Evolutionary conservation across 1,140 invertebrate genomes (phyloP).

Genomic region (Drosophila malerkotliana): DNA sequence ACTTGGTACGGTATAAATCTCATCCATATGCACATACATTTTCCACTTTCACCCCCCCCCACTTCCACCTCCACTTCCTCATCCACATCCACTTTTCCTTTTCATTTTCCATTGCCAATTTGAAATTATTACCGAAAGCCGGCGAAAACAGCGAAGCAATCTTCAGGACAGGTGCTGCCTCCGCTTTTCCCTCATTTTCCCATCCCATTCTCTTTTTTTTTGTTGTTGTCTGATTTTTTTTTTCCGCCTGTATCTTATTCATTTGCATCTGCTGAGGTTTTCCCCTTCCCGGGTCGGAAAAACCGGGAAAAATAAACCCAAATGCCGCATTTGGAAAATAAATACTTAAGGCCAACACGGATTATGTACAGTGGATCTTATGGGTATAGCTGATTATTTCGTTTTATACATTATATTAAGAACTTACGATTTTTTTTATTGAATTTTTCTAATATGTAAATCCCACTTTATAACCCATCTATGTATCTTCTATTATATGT

Average conservation of each 20-base stretch:
- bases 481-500: no score
- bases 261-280: constrained; percentile 34
- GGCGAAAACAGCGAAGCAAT: constrained; percentile 36
- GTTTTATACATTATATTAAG: no score
- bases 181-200: neutral
- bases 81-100: neutral
- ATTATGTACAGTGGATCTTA: constrained; percentile 48
- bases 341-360: constrained; percentile 32
- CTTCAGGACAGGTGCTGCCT: constrained; percentile 55
- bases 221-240: constrained; percentile 11
- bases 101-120: constrained; percentile 56
- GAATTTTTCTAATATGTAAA: no score
- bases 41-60: neutral
- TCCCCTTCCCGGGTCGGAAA: neutral
- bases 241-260: constrained; percentile 17
- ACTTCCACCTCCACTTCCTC: neutral
- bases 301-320: constrained; percentile 58
- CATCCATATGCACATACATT: constrained; percentile 69
- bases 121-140: constrained; percentile 67
- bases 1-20: constrained; percentile 71
- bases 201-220: neutral
- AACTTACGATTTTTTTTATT: no score
- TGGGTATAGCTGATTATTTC: no score
- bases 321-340: constrained; percentile 70
- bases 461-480: no score